Evolutionary conservation across 2,113 vertebrate genomes (phyloP).

Genomic region (Equus quagga): DNA sequence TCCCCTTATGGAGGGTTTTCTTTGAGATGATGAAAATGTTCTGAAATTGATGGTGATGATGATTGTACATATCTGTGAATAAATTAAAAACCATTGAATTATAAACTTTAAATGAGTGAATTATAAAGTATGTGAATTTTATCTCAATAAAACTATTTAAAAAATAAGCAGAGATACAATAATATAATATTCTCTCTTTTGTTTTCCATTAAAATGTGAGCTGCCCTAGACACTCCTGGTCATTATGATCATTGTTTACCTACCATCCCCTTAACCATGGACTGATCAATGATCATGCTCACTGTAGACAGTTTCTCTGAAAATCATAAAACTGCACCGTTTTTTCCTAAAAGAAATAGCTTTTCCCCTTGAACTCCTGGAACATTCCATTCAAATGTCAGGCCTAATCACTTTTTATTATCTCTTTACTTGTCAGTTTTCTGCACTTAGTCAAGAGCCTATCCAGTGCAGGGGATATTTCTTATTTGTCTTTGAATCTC

Average conservation of each 20-base stretch:
- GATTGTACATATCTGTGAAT: not conserved
- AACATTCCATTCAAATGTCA: not conserved
- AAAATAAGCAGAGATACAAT: not conserved
- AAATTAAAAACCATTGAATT: not conserved
- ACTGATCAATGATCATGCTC: not conserved
- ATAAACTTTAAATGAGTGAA: not conserved
- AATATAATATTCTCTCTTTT: not conserved
- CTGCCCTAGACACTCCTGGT: not conserved
- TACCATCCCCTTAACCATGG: not conserved
- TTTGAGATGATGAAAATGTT: not conserved
- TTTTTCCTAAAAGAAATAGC: not conserved
- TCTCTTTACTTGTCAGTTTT: not conserved
- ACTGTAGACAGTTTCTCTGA: not conserved
- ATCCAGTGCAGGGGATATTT: not conserved
- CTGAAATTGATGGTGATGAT: not conserved
- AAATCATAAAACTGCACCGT: not conserved
- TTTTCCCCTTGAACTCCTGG: not conserved
- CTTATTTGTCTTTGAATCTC: not conserved
- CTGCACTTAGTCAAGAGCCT: not conserved
- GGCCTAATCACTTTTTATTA: not conserved
- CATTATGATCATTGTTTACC: not conserved
- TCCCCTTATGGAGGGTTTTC: not conserved
- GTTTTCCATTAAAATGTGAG: rapidly evolving
- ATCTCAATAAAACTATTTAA: not conserved
- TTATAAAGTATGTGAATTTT: not conserved